These are phyloP conservation scores for Chaetodon auriga DNA, from an alignment of 2,113 vertebrate genomes.

Conservation along the genomic window DNA sequence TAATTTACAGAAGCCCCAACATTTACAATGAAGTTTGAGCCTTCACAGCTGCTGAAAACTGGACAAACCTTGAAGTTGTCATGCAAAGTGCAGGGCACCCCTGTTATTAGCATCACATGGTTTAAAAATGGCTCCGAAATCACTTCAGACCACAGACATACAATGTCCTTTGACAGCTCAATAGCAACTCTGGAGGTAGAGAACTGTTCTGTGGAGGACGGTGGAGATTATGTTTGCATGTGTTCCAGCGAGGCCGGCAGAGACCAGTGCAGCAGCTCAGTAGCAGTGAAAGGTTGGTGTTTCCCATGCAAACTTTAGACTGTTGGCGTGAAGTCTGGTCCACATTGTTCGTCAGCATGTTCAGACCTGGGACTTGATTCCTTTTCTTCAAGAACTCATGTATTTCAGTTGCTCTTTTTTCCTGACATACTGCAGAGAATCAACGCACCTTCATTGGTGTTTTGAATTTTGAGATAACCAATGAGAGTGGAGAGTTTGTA, in stretches of 20 bases:
- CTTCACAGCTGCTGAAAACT: conserved; percentile 86
- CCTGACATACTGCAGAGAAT: neutral
- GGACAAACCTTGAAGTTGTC: conserved; percentile 87
- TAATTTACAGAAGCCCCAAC: conserved; percentile 91
- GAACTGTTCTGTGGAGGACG: conserved; percentile 85
- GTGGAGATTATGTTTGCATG: conserved; percentile 92
- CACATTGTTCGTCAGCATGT: conserved; percentile 28
- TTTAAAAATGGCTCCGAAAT: conserved; percentile 91
- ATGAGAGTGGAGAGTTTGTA: neutral
- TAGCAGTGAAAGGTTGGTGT: conserved; percentile 93
- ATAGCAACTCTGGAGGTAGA: conserved; percentile 85
- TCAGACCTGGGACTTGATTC: neutral
- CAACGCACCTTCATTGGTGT: neutral
- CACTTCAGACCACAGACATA: conserved; percentile 84
- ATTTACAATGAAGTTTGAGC: conserved; percentile 91
- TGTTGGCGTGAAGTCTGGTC: conserved; percentile 40
- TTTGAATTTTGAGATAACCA: neutral
- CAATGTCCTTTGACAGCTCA: conserved; percentile 86
- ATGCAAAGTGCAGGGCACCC: conserved; percentile 93
- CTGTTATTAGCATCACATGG: conserved; percentile 91
- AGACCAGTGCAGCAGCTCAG: conserved; percentile 89
- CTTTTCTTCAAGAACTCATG: neutral
- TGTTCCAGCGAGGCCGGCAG: conserved; percentile 92
- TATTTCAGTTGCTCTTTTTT: neutral
- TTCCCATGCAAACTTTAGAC: neutral